Conservation (phyloP, 2,797 vertebrate genomes). For the Sebastes hubbsi region DNA sequence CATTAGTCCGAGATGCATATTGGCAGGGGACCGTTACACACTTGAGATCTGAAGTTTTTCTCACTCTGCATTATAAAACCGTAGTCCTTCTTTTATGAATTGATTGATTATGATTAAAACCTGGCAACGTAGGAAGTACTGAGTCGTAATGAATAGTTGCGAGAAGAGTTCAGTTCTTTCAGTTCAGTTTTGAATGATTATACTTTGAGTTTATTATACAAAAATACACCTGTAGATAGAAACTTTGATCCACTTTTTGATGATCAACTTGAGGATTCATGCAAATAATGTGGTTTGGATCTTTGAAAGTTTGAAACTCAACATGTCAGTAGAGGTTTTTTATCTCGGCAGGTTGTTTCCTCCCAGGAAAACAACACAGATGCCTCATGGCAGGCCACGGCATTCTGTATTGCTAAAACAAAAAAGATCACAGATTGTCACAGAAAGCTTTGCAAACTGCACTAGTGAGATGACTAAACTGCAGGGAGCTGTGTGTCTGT, state of each 20-base stretch:
- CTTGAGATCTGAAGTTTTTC: background rate
- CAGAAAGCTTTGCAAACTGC: background rate
- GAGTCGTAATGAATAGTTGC: background rate
- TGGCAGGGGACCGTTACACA: background rate
- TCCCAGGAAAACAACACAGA: background rate
- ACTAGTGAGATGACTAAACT: background rate
- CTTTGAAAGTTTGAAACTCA: background rate
- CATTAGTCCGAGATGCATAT: constrained; percentile 1
- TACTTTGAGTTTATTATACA: background rate
- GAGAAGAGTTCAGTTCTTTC: background rate
- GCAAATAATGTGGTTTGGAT: background rate
- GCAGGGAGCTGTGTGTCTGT: background rate
- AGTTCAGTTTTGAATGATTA: background rate
- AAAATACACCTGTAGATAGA: background rate
- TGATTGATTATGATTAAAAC: background rate
- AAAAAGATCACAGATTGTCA: background rate
- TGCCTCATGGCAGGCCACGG: background rate
- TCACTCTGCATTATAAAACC: background rate
- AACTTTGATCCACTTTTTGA: background rate
- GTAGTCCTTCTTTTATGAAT: background rate
- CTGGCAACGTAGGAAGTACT: background rate
- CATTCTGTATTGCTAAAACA: background rate
- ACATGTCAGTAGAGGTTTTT: background rate
- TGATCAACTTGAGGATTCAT: background rate
- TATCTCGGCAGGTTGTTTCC: background rate